Conservation (phyloP, 2,113 vertebrate species). For the Odocoileus hemionus region DNA sequence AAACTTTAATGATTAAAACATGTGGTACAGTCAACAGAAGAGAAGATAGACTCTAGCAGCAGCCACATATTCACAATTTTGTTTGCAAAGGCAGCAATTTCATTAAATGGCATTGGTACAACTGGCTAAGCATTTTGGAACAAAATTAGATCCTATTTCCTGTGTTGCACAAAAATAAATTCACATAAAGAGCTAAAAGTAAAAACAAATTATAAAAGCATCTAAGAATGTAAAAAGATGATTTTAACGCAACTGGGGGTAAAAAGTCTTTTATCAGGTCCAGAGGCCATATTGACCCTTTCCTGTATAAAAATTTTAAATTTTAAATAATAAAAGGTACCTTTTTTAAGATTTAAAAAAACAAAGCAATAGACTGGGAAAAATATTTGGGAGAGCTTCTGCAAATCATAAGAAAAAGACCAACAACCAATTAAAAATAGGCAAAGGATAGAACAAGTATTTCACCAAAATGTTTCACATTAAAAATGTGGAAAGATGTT, state of each 20-base stretch:
- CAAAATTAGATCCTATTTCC: slow-evolving; percentile 20
- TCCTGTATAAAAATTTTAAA: not conserved
- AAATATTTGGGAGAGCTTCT: not conserved
- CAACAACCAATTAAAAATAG: not conserved
- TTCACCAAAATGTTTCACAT: not conserved
- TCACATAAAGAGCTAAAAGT: not conserved
- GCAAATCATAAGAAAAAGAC: not conserved
- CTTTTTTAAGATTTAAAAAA: not conserved
- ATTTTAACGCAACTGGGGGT: not conserved
- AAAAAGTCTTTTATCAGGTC: not conserved
- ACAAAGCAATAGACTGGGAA: not conserved
- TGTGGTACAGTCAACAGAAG: not conserved
- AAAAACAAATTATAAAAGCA: slow-evolving; percentile 13
- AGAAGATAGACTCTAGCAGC: not conserved
- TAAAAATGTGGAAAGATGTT: not conserved
- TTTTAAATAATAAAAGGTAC: not conserved
- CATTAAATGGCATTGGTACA: not conserved
- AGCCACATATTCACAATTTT: not conserved
- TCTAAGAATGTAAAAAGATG: not conserved
- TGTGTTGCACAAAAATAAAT: slow-evolving; percentile 19
- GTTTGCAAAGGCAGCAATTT: not conserved
- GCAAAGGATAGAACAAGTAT: not conserved
- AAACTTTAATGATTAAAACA: not conserved
- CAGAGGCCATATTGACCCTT: not conserved
- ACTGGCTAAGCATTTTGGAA: slow-evolving; percentile 12